A percentile compares a stretch with the other conserved stretches of the same genome.
phyloP scores from a whole-genome alignment of 2,113 vertebrate genomes.

The Mustelus asterias region DNA sequence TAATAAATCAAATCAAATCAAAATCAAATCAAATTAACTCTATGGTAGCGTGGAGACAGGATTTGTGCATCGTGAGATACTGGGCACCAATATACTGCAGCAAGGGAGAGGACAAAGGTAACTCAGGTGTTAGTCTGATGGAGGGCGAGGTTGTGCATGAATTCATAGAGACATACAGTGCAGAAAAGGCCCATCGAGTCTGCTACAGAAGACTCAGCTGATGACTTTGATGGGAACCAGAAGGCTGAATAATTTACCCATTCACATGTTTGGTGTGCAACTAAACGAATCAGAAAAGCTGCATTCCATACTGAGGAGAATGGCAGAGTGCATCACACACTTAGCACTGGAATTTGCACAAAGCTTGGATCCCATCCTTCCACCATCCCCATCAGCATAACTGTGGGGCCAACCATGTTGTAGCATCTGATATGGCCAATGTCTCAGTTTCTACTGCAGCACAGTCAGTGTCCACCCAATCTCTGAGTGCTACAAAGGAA shows the following conservation, averaged over 20 bases:
- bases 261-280: too few species aligned
- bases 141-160: not conserved
- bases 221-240: not conserved
- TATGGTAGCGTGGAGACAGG: not conserved
- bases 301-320: not conserved
- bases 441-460: too few species aligned
- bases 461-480: not conserved
- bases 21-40: too few species aligned
- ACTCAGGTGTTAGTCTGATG: too few species aligned
- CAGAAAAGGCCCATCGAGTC: too few species aligned
- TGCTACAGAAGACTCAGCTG: not conserved
- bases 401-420: not conserved
- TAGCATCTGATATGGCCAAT: too few species aligned
- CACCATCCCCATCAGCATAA: not conserved
- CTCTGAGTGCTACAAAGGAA: not conserved
- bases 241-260: not conserved
- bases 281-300: not conserved
- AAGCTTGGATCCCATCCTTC: not conserved
- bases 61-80: not conserved
- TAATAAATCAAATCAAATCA: too few species aligned
- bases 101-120: not conserved
- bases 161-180: too few species aligned
- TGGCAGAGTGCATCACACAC: too few species aligned
- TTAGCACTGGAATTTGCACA: not conserved
- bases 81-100: not conserved